phyloP scores from a whole-genome alignment of 1,140 invertebrate species.

The Drosophila trapezifrons region DNA sequence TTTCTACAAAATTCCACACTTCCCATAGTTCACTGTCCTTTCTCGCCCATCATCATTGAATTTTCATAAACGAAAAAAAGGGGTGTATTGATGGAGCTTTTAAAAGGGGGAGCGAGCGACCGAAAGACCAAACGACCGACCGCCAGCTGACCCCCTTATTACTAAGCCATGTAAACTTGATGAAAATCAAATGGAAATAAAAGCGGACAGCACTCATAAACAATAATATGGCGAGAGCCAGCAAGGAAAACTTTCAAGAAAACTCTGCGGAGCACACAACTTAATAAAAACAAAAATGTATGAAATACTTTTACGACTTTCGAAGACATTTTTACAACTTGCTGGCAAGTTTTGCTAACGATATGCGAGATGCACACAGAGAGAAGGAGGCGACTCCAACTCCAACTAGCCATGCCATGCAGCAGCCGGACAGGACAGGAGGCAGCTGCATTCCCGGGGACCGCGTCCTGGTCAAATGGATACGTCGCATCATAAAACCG shows the following conservation, averaged over 20 bases:
- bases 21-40: background rate
- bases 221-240: slow-evolving; percentile 69
- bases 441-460: slow-evolving; percentile 40
- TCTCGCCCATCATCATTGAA: slow-evolving; percentile 12
- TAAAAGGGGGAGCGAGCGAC: slow-evolving; percentile 6
- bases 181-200: slow-evolving; percentile 82
- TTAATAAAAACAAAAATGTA: slow-evolving; percentile 82
- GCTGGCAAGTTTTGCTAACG: slow-evolving; percentile 78
- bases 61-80: slow-evolving; percentile 25
- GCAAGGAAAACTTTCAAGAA: slow-evolving; percentile 48
- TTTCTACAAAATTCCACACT: background rate
- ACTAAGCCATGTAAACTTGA: slow-evolving; percentile 79
- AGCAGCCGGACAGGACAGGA: slow-evolving; percentile 5
- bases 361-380: slow-evolving; percentile 73
- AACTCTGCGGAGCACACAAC: slow-evolving; percentile 46
- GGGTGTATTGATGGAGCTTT: slow-evolving; percentile 8
- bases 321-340: slow-evolving; percentile 83
- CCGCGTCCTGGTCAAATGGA: slow-evolving; percentile 70
- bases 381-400: slow-evolving; percentile 11
- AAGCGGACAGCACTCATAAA: slow-evolving; percentile 78
- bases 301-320: slow-evolving; percentile 83
- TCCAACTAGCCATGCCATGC: background rate
- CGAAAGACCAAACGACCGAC: background rate
- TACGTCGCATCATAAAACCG: slow-evolving; percentile 81
- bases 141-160: slow-evolving; percentile 48